Evolutionary conservation across 2,888 invertebrate species (phyloP), one percentile per base, ranked within the genome.

Genomic region (Yponomeuta evonymella): DNA sequence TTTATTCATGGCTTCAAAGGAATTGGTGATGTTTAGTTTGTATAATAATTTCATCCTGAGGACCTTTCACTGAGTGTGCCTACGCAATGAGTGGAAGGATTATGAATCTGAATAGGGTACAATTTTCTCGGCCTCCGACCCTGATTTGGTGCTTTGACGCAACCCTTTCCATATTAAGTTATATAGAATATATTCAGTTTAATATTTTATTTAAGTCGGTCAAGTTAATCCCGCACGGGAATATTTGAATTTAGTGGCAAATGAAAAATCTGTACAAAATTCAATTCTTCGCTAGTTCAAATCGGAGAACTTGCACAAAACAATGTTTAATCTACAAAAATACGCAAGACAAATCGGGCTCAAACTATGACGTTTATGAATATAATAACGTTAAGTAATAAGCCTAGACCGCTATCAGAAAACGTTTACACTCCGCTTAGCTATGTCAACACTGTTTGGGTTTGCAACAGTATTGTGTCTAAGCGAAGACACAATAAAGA

Each of bases 51-150:
- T 33, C 33, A 36, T 33, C 33, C 36, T 12, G 36, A 12, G 33
- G 66, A 36, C 66, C 66, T 66, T 51, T 36, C 66, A 33, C 36
- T 11, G 33, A 66, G 66, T 66, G 66, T 66, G 66, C 66, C 66
- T 29, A 12, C 66, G 66, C 66, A 66, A 66, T 15, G 15, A 33
- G 15, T 33, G 15, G 66, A 29, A 15, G 66, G 66, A 66, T 66
- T 66, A 66, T 51, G 51, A 51, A 51, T 51, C 51, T 51, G 51
- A 51, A 51, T 51, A 51, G 51, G 51, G 51, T 10, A 51, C 10
- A 51, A 51, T 51, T 51, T 51, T 51, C 51, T 51, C 51, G 51
- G 51, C 51, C 51, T 51, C 51, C 51, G 51, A 51, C 51, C 51
- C 51, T 51, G 51, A 51, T 51, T 51, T 51, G 51, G 4, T 51